Base-by-base conservation (phyloP, 2,888 invertebrate species). In the Macaria liturata region DNA sequence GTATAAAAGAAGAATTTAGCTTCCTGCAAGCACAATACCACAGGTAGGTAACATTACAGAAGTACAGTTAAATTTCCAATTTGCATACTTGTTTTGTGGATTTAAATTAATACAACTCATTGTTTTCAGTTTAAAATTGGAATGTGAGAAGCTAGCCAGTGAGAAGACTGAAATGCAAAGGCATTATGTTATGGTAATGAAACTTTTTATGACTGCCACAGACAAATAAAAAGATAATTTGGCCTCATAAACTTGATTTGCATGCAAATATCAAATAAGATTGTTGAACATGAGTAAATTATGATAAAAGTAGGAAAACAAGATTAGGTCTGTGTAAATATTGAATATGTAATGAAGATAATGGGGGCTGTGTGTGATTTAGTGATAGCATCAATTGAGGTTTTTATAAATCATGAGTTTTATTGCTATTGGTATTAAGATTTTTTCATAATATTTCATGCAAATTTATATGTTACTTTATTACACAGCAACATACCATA, bases 111-210 rank as follows among this genome's bases (percentile, higher is more conserved):
- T 54, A 49, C 47, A 61, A 48, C 30, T 58, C 59, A 60, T 63
- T 66, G 61, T 70, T 86, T 86, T 57, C 95, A 98, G 98, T 89
- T 94, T 98, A 83, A 98, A 98, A 94, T 94, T 98, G 93, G 99
- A 99, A 93, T 98, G 98, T 93, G 99, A 99, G 90, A 99, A 99
- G 93, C 92, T 99, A 86, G 98, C 97, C 67, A 97, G 96, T 89
- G 99, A 99, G 93, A 99, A 99, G 93, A 98, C 98, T 76, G 98
- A 98, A 94, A 98, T 99, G 96, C 98, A 99, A 92, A 94, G 99
- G 91, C 98, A 99, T 94, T 99, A 98, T 94, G 98, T 98, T 78
- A 98, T 99, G 98, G 98, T 98, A 94, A 95, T 69, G 70, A 66
- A 60, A 67, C 57, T 62, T 71, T 51, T 69, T 66, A 69, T 64